Evolutionary conservation across 2,797 vertebrate species (phyloP).

Genomic region (Oreortyx pictus): DNA sequence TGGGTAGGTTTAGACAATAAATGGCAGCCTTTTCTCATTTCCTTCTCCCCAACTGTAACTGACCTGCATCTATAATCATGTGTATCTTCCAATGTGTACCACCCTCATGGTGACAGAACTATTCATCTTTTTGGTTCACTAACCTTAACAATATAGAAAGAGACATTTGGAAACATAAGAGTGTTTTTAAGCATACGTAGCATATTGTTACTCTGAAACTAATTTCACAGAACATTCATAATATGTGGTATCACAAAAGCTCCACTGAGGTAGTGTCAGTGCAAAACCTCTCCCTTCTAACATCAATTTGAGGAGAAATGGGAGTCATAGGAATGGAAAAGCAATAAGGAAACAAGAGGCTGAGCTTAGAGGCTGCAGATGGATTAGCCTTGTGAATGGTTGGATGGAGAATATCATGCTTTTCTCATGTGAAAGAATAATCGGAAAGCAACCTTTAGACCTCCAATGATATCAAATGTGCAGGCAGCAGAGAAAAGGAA

Average conservation of each 20-base stretch:
- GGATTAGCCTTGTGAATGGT: neutral
- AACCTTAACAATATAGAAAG: neutral
- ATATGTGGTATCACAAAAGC: neutral
- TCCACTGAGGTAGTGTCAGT: neutral
- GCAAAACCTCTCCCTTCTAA: too few species aligned
- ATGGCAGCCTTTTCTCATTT: neutral
- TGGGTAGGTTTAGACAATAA: neutral
- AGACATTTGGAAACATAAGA: slow-evolving; percentile 8
- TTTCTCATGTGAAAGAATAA: neutral
- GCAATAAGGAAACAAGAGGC: neutral
- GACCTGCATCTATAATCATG: neutral
- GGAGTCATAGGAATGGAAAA: neutral
- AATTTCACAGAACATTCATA: slow-evolving; percentile 19
- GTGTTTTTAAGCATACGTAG: neutral
- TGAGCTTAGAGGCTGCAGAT: neutral
- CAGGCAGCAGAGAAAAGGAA: neutral
- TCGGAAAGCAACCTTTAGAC: neutral
- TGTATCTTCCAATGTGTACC: neutral
- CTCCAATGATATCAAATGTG: neutral
- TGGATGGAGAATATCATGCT: neutral
- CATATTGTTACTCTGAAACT: neutral
- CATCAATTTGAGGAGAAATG: neutral
- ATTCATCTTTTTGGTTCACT: slow-evolving; percentile 17
- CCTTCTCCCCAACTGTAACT: neutral
- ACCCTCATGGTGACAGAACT: neutral